Evolutionary conservation across 2,797 vertebrate species (phyloP), one percentile per base, ranked within the genome.

Genomic region (Valencia hispanica): DNA sequence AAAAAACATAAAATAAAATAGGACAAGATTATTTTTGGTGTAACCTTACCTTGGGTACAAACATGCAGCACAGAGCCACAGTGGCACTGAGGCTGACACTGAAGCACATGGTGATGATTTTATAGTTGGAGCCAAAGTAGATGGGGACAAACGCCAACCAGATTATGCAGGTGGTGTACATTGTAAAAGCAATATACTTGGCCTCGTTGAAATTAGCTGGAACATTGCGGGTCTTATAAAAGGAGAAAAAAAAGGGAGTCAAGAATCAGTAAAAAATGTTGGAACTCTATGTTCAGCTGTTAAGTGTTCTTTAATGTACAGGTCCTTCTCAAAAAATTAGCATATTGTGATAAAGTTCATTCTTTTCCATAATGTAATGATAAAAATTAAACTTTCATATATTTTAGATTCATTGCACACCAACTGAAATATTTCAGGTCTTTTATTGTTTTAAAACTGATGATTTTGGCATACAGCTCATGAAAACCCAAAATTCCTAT

Each of bases 91-190:
- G 95, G 85, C 97, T 99, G 74, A 99, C 98, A 0, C 97, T 99
- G 96, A 99, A 99, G 89, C 98, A 99, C 96, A 98, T 99, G 84
- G 98, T 99, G 94, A 99, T 98, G 85, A 98, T 99, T 94, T 99
- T 99, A 95, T 99, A 99, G 94, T 99, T 98, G 92, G 98, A 99
- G 87, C 98, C 98, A 73, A 99, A 99, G 96, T 99, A 99, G 93
- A 99, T 99, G 78, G 98, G 98, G 70, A 99, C 98, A 25, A 99
- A 99, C 69, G 98, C 98, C 92, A 99, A 94, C 98, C 98, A 99
- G 86, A 99, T 99, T 79, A 99, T 98, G 89, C 98, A 99, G 84
- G 98, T 99, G 85, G 98, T 99, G 63, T 99, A 99, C 98, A 99
- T 99, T 36, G 98, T 99, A 80, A 99, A 99, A 88, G 98, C 98